Evolutionary conservation across 1,140 invertebrate species (phyloP), one percentile per base, ranked within the genome.

Genomic region (Calliopsis andreniformis): DNA sequence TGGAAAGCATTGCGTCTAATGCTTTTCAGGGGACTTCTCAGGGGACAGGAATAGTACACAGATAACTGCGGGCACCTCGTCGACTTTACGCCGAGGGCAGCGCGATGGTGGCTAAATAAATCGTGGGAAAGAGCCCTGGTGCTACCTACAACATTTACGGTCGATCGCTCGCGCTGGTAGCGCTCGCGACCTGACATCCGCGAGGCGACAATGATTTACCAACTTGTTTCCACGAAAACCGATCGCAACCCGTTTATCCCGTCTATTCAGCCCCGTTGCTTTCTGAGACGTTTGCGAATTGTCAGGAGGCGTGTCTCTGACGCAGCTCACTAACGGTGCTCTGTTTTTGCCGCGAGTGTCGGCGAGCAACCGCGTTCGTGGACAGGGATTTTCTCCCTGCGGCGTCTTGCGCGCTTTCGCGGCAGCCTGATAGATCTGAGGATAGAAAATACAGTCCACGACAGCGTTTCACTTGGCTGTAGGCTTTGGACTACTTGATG

Each of bases 71-170:
- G n/a, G n/a, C n/a, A n/a, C n/a, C n/a, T n/a, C n/a, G n/a, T n/a
- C n/a, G n/a, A n/a, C n/a, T n/a, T n/a, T n/a, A n/a, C 20, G 62
- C 16, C 45, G 75, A 72, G 30, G 64, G 14, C 14, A 49, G 14
- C 28, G 63, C 56, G 30, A 62, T 53, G 64, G 58, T 45, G 66
- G 62, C 70, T 68, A 75, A 86, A 87, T 87, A 87, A 87, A 87
- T 87, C 73, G 77, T 76, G 76, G 58, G 82, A 87, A 86, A 80
- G 78, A 76, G 35, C 55, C 18, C 28, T 61, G 64, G 62, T n/a
- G n/a, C 59, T 80, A 43, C 61, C 56, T 84, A 79, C 55, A 83
- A 85, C 72, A 84, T 87, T 87, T 84, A 87, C 78, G 76, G 68
- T 43, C 69, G 71, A 72, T 73, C 61, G 56, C 43, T 55, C 49